These are phyloP conservation scores for Brachionus rubens DNA, from an alignment of 1,140 invertebrate genomes.

Conservation along the genomic window DNA sequence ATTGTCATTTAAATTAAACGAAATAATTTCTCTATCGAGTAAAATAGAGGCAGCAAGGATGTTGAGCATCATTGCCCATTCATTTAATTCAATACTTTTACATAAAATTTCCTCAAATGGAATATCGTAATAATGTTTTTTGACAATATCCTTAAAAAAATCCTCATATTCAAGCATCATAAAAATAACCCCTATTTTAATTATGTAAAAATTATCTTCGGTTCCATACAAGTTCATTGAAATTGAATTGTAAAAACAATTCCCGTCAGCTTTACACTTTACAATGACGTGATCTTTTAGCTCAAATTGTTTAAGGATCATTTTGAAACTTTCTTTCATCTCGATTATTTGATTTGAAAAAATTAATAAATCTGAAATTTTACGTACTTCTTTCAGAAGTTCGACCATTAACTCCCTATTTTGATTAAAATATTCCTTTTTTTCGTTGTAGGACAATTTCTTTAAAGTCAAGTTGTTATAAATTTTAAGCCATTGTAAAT, in stretches of 20 bases:
- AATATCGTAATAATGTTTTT: neutral
- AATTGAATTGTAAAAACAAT: neutral
- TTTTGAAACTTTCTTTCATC: neutral
- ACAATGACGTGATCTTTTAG: neutral
- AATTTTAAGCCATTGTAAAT: too few species aligned
- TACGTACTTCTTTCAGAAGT: too few species aligned
- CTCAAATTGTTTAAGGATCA: neutral
- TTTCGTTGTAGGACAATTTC: too few species aligned
- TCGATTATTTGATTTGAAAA: neutral
- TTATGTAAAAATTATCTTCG: neutral
- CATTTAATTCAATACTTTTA: neutral
- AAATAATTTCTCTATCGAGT: neutral
- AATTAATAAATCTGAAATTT: too few species aligned
- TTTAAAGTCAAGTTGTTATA: too few species aligned
- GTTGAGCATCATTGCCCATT: conserved; percentile 22
- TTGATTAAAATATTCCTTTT: too few species aligned
- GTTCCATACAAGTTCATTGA: neutral
- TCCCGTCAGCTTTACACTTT: neutral
- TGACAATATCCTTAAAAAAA: neutral
- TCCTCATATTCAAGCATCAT: neutral
- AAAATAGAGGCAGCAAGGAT: neutral
- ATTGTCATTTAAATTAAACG: neutral
- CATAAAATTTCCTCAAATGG: neutral
- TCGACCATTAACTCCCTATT: too few species aligned
- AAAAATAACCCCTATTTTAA: neutral